Percentiles rank a stretch among this genome's conserved stretches.
Conservation (phyloP, 1,140 invertebrate species). For the Penaeus indicus region DNA sequence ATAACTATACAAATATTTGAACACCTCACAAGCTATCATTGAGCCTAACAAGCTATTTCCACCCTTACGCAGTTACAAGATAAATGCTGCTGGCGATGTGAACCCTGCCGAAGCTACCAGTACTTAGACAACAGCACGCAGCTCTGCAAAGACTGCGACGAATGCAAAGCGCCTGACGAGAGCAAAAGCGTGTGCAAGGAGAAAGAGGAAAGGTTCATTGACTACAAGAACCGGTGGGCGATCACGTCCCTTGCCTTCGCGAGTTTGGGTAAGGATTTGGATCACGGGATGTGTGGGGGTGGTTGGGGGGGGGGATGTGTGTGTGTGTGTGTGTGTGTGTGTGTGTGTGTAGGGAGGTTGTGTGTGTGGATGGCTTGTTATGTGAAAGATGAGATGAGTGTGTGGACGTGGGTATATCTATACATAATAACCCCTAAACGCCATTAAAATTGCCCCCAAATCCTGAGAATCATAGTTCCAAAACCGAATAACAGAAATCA, state of each 20-base stretch:
- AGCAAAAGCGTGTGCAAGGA: conserved; percentile 71
- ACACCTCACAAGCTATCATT: conserved; percentile 54
- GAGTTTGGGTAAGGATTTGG: conserved; percentile 68
- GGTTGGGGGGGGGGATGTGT: too few species aligned
- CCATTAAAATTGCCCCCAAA: too few species aligned
- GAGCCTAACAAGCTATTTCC: background rate
- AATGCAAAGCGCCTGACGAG: conserved; percentile 71
- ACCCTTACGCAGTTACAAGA: conserved; percentile 69
- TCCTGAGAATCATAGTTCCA: too few species aligned
- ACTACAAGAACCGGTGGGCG: conserved; percentile 74
- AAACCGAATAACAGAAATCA: background rate
- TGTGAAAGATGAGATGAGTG: too few species aligned
- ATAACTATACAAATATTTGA: background rate
- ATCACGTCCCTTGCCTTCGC: conserved; percentile 75
- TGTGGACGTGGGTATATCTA: too few species aligned
- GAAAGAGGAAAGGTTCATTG: conserved; percentile 74
- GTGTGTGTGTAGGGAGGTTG: too few species aligned
- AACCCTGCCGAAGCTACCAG: conserved; percentile 76
- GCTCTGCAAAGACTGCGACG: conserved; percentile 75
- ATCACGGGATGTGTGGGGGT: too few species aligned
- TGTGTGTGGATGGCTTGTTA: too few species aligned
- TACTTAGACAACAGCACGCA: conserved; percentile 76
- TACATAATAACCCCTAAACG: too few species aligned
- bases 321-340: too few species aligned
- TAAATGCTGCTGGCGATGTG: conserved; percentile 77